Base-by-base conservation (phyloP, 2,888 invertebrate genomes). In the Sialis lutaria region DNA sequence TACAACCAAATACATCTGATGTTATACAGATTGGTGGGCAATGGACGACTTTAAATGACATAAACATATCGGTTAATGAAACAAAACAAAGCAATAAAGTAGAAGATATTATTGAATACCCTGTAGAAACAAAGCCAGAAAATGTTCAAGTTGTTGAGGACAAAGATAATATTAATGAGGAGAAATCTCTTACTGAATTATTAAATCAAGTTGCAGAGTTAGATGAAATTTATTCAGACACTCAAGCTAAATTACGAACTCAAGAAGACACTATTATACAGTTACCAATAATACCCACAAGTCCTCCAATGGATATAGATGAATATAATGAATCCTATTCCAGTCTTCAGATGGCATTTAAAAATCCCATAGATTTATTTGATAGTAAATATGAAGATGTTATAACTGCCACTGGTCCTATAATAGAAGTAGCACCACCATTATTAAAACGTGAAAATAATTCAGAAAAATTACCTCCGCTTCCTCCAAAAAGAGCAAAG, bases 291-390 rank as follows among this genome's bases (percentile, higher is more conserved):
- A 40, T 22, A 9, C 13, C 10, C 8, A 13, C 22, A 22, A 6
- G n/a, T 6, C 33, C 10, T 13, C 62, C 67, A 7, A 66, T 70
- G 61, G 78, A 78, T 41, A 55, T 67, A 1, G 81, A 79, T 40
- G 77, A 77, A 39, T 83, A 83, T 52, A 78, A 82, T 57, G 88
- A 88, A 56, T 86, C 86, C 0, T 89, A 89, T 57, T 82, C 85
- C 1, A 88, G 88, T 58, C 65, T 89, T 46, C 89, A 89, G 59
- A 70, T 85, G 58, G 89, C 89, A 0, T 88, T 88, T 67, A 85
- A 80, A 62, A 87, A 89, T 64, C 88, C 88, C 0, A 67, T 86
- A 1, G 68, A 72, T 30, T 73, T 83, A 49, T 64, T 67, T 1
- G 61, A 64, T 43, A 58, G 62, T 1, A 67, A 72, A 33, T 76